Conservation (phyloP, 92 coral and sea anemone species). For the Montipora capitata region DNA sequence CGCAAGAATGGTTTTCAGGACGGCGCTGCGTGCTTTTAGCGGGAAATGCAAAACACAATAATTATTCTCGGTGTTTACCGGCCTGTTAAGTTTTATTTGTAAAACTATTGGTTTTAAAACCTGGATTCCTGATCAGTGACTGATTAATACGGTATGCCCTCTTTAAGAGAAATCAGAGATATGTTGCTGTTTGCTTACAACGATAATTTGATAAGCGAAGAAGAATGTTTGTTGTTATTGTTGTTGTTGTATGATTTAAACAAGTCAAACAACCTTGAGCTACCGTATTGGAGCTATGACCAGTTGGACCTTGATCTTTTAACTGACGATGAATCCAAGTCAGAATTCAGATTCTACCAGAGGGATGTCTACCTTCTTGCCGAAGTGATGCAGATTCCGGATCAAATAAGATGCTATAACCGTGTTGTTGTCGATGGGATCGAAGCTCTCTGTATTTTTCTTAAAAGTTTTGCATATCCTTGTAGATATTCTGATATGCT, state of each 20-base stretch:
- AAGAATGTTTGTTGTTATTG: conserved; percentile 18
- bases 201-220: conserved; percentile 1
- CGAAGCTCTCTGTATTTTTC: conserved; percentile 53
- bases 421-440: not conserved
- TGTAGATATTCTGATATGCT: conserved; percentile 69
- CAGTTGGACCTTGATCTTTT: too few species aligned
- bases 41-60: too few species aligned
- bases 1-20: too few species aligned
- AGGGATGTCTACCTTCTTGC: not conserved
- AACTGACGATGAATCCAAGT: too few species aligned
- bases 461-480: conserved; percentile 67
- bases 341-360: too few species aligned
- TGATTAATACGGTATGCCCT: not conserved
- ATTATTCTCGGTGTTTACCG: too few species aligned
- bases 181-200: too few species aligned
- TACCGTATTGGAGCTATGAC: not conserved
- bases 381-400: not conserved
- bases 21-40: too few species aligned
- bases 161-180: too few species aligned
- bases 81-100: not conserved
- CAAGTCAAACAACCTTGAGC: conserved; percentile 29
- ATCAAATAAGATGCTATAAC: not conserved
- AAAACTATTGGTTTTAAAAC: not conserved
- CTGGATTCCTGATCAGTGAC: conserved; percentile 2
- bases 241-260: not conserved